A percentile compares a stretch with the other conserved stretches of the same genome.
Conservation (phyloP, 1,140 invertebrate species). For the Macrotrachela quadricornifera region DNA sequence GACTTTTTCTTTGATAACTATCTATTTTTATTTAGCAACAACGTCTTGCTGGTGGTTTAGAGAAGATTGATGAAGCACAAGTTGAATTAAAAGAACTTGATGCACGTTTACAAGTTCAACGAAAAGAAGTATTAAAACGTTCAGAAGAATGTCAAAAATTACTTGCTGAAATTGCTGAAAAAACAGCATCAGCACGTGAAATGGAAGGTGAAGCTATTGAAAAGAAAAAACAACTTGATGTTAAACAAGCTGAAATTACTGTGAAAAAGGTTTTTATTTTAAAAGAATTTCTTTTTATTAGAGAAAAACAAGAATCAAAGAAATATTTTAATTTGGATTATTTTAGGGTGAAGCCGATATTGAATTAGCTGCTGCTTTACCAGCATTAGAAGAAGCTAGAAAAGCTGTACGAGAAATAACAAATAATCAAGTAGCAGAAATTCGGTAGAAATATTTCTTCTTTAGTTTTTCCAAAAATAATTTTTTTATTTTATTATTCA, state of each 20-base stretch:
- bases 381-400: conserved; percentile 53
- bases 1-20: neutral
- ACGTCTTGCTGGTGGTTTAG: conserved; percentile 43
- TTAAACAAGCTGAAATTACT: conserved; percentile 34
- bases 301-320: conserved; percentile 44
- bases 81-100: conserved; percentile 48
- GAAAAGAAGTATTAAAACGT: conserved; percentile 49
- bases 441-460: conserved; percentile 34
- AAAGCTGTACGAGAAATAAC: conserved; percentile 53
- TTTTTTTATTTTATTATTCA: conserved; percentile 10
- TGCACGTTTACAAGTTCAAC: conserved; percentile 48
- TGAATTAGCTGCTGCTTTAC: conserved; percentile 51
- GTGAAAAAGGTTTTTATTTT: conserved; percentile 49
- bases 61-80: conserved; percentile 55
- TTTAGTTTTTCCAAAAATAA: neutral
- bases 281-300: conserved; percentile 39
- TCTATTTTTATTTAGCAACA: conserved; percentile 36
- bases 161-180: conserved; percentile 40
- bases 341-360: conserved; percentile 61
- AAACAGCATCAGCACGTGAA: conserved; percentile 40
- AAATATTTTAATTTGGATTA: conserved; percentile 47
- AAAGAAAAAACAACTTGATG: conserved; percentile 38
- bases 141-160: conserved; percentile 49
- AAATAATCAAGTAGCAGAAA: conserved; percentile 71
- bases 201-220: no score